A percentile compares a stretch with the other conserved stretches of the same genome.
Conservation (phyloP, 2,113 vertebrate genomes). For the Zosterops pallidus region DNA sequence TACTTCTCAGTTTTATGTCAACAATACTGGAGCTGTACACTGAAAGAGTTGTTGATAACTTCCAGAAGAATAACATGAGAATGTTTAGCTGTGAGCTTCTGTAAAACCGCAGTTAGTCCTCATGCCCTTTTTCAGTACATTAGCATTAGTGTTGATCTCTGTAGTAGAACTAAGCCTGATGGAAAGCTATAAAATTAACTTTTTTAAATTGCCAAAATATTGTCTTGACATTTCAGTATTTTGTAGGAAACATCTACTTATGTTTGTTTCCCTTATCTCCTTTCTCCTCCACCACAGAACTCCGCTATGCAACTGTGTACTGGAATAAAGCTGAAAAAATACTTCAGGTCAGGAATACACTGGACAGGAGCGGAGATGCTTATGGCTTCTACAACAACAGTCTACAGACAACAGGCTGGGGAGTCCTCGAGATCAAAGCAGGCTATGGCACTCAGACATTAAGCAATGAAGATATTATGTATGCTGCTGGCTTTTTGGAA, state of each 20-base stretch:
- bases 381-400: slow-evolving; percentile 88
- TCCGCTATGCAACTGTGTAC: slow-evolving; percentile 80
- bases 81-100: not conserved
- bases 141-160: not conserved
- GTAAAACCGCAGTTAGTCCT: not conserved
- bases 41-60: not conserved
- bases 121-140: not conserved
- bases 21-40: not conserved
- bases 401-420: slow-evolving; percentile 83
- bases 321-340: slow-evolving; percentile 78
- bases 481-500: slow-evolving; percentile 87
- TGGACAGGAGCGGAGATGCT: slow-evolving; percentile 82
- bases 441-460: slow-evolving; percentile 80
- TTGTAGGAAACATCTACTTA: not conserved
- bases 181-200: not conserved
- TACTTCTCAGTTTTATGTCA: not conserved
- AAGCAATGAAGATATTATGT: slow-evolving; percentile 82
- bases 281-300: slow-evolving; percentile 39
- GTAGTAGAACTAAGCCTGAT: not conserved
- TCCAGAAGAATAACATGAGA: not conserved
- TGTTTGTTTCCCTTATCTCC: not conserved
- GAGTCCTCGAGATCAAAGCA: slow-evolving; percentile 85
- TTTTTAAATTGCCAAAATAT: not conserved
- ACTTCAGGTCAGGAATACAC: slow-evolving; percentile 72
- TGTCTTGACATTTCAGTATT: not conserved